phyloP scores from a whole-genome alignment of 92 coral and sea anemone genomes.

The Siderastrea siderea region DNA sequence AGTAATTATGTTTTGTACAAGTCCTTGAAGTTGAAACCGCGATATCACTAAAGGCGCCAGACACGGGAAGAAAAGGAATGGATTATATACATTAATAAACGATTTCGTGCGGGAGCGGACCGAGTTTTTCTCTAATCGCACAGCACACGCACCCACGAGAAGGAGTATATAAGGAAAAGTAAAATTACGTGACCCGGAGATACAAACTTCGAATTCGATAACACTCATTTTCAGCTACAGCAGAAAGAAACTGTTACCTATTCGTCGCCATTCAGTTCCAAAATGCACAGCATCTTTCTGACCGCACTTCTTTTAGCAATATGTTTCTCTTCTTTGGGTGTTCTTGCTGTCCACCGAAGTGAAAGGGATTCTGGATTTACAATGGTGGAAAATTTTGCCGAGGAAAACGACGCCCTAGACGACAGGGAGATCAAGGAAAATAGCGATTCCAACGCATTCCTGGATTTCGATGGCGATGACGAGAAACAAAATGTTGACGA shows the following conservation, averaged over 20 bases:
- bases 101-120: neutral
- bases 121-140: neutral
- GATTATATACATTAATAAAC: constrained; percentile 13
- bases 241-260: neutral
- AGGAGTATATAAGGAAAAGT: neutral
- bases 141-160: neutral
- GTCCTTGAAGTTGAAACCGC: constrained; percentile 21
- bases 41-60: constrained; percentile 26
- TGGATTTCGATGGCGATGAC: neutral
- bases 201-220: too few relatives aligned
- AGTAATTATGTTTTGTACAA: neutral
- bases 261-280: neutral
- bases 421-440: constrained; percentile 15
- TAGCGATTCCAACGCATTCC: neutral
- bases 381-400: neutral
- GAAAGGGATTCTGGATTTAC: neutral
- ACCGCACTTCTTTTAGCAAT: neutral
- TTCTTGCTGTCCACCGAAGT: neutral
- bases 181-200: neutral
- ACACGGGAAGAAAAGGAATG: neutral
- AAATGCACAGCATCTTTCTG: constrained; percentile 2
- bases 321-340: neutral
- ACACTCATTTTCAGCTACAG: neutral
- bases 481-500: neutral
- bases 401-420: constrained; percentile 17